Evolutionary conservation across 2,113 vertebrate species (phyloP).

Genomic region (Podiceps cristatus): DNA sequence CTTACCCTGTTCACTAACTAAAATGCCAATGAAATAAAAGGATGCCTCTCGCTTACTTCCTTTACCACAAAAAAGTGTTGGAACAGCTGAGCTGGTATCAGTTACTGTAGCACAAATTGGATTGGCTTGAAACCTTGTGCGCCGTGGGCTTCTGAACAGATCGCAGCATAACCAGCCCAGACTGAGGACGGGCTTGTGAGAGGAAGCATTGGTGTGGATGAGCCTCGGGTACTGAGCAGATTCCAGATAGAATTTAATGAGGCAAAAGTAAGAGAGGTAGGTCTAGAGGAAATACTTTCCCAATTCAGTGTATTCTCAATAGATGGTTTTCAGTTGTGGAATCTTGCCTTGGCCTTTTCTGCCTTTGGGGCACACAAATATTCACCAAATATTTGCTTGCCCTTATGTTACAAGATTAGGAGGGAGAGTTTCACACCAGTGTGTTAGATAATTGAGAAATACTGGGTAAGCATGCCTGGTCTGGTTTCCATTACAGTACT

Average conservation of each 20-base stretch:
- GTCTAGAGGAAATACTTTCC: not conserved
- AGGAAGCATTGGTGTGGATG: not conserved
- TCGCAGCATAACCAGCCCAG: not conserved
- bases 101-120: not conserved
- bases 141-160: not conserved
- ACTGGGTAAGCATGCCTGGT: not conserved
- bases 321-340: not conserved
- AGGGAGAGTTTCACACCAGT: not conserved
- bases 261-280: not conserved
- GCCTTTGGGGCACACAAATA: not conserved
- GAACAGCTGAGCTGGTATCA: not conserved
- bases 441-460: not conserved
- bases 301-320: not conserved
- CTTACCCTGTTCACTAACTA: not conserved
- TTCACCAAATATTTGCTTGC: constrained; percentile 27
- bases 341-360: not conserved
- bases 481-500: not conserved
- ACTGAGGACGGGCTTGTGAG: accelerated
- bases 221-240: not conserved
- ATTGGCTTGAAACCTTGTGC: not conserved
- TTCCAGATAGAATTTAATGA: not conserved
- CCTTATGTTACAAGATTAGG: not conserved
- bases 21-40: not conserved
- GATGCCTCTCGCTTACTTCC: not conserved
- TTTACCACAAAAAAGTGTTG: not conserved